These are phyloP conservation scores for Axinella damicornis DNA, from an alignment of 37 sponge, comb jelly and placozoan species.

Conservation along the genomic window DNA sequence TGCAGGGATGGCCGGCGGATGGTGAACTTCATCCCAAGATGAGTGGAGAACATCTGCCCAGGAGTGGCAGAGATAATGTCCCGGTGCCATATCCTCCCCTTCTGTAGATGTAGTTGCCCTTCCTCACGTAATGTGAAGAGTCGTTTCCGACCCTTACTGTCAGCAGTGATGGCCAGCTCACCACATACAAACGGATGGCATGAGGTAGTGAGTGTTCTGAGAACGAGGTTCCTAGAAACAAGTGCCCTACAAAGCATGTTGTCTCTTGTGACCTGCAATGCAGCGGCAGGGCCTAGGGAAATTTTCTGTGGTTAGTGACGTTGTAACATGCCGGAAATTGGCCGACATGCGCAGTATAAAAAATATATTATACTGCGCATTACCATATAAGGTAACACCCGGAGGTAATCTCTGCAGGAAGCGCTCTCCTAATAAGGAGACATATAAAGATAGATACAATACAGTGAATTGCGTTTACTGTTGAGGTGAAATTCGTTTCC, in stretches of 20 bases:
- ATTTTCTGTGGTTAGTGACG: no score
- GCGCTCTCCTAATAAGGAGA: background rate
- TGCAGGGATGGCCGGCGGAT: slow-evolving; percentile 63
- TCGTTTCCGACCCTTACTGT: slow-evolving; percentile 17
- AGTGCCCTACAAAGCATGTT: no score
- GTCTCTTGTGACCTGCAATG: no score
- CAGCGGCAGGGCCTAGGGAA: no score
- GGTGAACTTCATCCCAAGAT: background rate
- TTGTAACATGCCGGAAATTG: no score
- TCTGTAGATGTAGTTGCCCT: background rate
- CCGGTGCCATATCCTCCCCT: background rate
- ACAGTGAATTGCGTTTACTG: no score
- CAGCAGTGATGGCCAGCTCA: background rate
- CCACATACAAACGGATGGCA: slow-evolving; percentile 1
- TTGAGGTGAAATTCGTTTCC: background rate
- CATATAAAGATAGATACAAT: background rate
- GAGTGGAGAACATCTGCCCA: background rate
- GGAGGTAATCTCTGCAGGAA: background rate
- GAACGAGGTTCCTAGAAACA: background rate
- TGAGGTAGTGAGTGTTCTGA: background rate
- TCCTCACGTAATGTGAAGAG: no score
- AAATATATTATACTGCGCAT: background rate
- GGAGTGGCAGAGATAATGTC: background rate
- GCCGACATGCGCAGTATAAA: background rate
- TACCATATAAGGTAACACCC: background rate